Base-by-base conservation (phyloP, 2,888 invertebrate species). In the Caenorhabditis japonica region DNA sequence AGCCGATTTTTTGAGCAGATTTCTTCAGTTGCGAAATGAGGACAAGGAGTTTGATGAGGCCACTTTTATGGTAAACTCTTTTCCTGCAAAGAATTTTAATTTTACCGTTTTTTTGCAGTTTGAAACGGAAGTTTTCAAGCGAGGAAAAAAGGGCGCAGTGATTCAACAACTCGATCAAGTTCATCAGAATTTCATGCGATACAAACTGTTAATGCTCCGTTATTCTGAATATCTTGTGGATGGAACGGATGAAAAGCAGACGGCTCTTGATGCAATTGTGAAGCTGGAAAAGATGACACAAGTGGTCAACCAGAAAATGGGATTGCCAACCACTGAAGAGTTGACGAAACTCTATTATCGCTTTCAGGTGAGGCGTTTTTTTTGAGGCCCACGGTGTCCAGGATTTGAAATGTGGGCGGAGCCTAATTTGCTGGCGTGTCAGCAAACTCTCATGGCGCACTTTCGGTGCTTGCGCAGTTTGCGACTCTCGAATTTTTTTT, bases 11-110 rank as follows among this genome's bases (percentile, higher is more conserved):
- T 60, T 76, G 43, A 51, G 68, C 13, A 79, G 83, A 25, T 43
- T 85, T 25, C 53, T 76, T 8, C 62, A 61, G 46, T 58, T 78
- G 52, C 23, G 83, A 38, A 76, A 81, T 39, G 84, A 84, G 46
- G 81, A 85, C 59, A 64, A 76, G 43, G 84, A 86, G n/a, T 82
- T 85, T 30, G 84, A 84, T n/a, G 68, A 79, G 8, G 83, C 83
- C 8, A 85, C 85, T 13, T 56, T 58, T 36, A 53, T 66, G 64
- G 79, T 79, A 36, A 44, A 72, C 44, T 34, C 43, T 58, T 62
- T n/a, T 38, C 15, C 30, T 30, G 10, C n/a, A n/a, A n/a, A n/a
- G n/a, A n/a, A n/a, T n/a, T n/a, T n/a, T n/a, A n/a, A n/a, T n/a
- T n/a, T n/a, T n/a, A n/a, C n/a, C n/a, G 10, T 30, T 7, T 5